Conservation (phyloP, 2,113 vertebrate genomes). For the Sitta europaea region DNA sequence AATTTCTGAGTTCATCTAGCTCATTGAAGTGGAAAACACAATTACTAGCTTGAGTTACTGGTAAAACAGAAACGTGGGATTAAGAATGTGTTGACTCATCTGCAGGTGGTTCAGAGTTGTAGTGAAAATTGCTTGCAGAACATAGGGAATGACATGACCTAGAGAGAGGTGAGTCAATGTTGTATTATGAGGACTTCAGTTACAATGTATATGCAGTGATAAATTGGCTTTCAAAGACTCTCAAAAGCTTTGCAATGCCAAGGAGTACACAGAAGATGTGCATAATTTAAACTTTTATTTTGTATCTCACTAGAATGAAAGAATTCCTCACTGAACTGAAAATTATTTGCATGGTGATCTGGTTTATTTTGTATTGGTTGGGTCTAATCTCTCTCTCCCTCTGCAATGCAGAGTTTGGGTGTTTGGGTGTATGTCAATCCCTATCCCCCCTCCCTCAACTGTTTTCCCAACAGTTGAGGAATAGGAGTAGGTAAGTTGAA, state of each 20-base stretch:
- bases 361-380: background rate
- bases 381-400: background rate
- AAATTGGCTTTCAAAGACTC: background rate
- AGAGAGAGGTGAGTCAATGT: background rate
- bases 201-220: rapidly evolving
- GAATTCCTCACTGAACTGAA: background rate
- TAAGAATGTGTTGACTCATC: background rate
- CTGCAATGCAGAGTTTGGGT: rapidly evolving
- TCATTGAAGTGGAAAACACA: background rate
- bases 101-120: background rate
- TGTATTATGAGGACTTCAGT: background rate
- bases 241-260: rapidly evolving
- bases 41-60: background rate
- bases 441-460: too few species aligned
- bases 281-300: background rate
- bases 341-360: background rate
- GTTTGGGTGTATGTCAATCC: background rate
- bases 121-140: background rate
- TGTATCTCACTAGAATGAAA: background rate
- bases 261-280: background rate
- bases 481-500: background rate
- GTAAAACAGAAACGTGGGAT: background rate
- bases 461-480: background rate
- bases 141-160: background rate
- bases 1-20: background rate